Evolutionary conservation across 2,888 invertebrate genomes (phyloP).

Genomic region (Dyspetes luteomarginatus): DNA sequence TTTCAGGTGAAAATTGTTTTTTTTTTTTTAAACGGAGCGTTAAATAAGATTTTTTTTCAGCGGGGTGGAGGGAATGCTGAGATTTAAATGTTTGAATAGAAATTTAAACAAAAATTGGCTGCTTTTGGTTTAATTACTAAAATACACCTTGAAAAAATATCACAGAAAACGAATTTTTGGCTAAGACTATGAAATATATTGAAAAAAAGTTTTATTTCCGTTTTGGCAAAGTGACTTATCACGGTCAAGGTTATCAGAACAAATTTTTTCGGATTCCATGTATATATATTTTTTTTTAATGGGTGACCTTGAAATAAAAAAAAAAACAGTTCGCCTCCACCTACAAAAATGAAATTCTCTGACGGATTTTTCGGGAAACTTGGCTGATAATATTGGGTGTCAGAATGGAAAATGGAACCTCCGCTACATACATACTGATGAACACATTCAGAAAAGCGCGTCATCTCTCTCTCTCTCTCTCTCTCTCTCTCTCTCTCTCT

Average conservation of each 20-base stretch:
- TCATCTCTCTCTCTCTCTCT: conserved; percentile 34
- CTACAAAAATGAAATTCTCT: neutral
- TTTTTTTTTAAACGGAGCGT: too few species aligned
- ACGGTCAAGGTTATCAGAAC: neutral
- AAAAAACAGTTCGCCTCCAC: neutral
- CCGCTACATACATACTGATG: conserved; percentile 18
- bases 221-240: too few species aligned
- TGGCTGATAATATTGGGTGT: neutral
- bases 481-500: neutral
- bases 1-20: too few species aligned
- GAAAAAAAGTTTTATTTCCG: too few species aligned
- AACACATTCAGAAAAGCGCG: conserved; percentile 37
- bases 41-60: too few species aligned
- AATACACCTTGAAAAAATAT: too few species aligned
- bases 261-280: neutral
- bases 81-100: too few species aligned
- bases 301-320: neutral
- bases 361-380: neutral
- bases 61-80: too few species aligned
- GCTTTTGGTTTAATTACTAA: too few species aligned
- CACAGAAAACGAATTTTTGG: too few species aligned
- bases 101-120: too few species aligned
- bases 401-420: conserved; percentile 6
- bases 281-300: neutral
- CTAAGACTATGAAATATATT: too few species aligned